phyloP scores from a whole-genome alignment of 2,113 vertebrate species.

The Platanista minor region DNA sequence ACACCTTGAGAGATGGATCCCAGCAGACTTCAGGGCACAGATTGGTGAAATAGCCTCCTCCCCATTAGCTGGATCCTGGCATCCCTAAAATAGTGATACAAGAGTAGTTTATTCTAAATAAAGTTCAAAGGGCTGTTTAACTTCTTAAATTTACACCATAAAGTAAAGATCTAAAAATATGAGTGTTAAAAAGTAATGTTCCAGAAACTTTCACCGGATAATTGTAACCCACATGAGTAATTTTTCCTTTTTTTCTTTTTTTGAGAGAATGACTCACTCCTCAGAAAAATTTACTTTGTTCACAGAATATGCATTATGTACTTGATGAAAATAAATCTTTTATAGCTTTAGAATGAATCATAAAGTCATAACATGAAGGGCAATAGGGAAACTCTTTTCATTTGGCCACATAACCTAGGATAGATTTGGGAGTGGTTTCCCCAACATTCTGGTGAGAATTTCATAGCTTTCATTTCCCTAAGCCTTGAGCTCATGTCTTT shows the following conservation, averaged over 20 bases:
- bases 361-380: background rate
- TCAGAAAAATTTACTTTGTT: background rate
- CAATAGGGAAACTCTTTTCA: background rate
- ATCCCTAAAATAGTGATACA: background rate
- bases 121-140: slow-evolving; percentile 27
- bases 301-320: background rate
- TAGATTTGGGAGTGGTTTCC: background rate
- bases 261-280: slow-evolving; percentile 21
- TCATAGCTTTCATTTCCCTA: background rate
- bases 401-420: background rate
- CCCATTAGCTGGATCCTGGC: background rate
- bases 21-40: background rate
- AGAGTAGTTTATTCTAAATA: slow-evolving; percentile 13
- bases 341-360: background rate
- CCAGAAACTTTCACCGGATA: slow-evolving; percentile 43
- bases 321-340: background rate
- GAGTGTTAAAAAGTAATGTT: slow-evolving; percentile 38
- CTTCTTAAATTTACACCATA: slow-evolving; percentile 24
- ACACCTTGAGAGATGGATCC: slow-evolving; percentile 11
- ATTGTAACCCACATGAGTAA: slow-evolving; percentile 9
- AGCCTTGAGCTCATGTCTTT: background rate
- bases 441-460: background rate
- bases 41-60: background rate
- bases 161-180: slow-evolving; percentile 46
- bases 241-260: background rate